Conservation (phyloP, 2,113 vertebrate genomes). For the Mola mola region DNA sequence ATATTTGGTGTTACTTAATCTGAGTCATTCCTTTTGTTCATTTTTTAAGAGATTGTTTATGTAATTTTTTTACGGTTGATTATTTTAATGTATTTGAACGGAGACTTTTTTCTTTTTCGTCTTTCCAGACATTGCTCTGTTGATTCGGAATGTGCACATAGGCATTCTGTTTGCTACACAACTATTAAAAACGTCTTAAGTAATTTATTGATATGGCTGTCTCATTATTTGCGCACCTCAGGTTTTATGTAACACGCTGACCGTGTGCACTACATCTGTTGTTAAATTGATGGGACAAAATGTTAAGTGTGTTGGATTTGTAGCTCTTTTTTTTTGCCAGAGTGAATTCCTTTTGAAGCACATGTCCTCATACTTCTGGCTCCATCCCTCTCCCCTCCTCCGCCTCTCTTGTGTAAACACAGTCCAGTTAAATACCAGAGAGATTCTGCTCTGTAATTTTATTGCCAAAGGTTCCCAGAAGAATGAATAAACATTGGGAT, state of each 20-base stretch:
- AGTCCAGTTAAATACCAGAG: constrained; percentile 31
- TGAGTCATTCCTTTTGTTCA: constrained; percentile 44
- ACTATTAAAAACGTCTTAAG: constrained; percentile 78
- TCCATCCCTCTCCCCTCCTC: background rate
- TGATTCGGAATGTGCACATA: constrained; percentile 70
- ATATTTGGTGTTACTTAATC: constrained; percentile 35
- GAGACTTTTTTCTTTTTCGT: constrained; percentile 30
- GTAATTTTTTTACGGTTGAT: constrained; percentile 76
- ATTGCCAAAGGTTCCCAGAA: constrained; percentile 29
- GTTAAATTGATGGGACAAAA: background rate
- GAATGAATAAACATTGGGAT: constrained; percentile 57
- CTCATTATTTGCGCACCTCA: constrained; percentile 26
- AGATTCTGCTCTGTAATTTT: constrained; percentile 8
- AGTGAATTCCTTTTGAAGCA: constrained; percentile 24
- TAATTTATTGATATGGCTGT: constrained; percentile 23
- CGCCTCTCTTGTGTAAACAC: constrained; percentile 38
- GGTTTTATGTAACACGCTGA: too few relatives aligned
- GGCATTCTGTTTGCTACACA: constrained; percentile 60
- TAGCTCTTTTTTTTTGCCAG: constrained; percentile 15
- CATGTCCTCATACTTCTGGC: background rate
- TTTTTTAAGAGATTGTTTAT: constrained; percentile 71
- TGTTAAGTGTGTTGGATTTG: background rate
- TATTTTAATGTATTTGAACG: constrained; percentile 75
- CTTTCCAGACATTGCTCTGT: constrained; percentile 47
- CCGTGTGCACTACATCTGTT: background rate